A percentile compares a stretch with the other conserved stretches of the same genome.
phyloP scores from a whole-genome alignment of 1,140 invertebrate genomes.

The Drosophila nigromelanica region DNA sequence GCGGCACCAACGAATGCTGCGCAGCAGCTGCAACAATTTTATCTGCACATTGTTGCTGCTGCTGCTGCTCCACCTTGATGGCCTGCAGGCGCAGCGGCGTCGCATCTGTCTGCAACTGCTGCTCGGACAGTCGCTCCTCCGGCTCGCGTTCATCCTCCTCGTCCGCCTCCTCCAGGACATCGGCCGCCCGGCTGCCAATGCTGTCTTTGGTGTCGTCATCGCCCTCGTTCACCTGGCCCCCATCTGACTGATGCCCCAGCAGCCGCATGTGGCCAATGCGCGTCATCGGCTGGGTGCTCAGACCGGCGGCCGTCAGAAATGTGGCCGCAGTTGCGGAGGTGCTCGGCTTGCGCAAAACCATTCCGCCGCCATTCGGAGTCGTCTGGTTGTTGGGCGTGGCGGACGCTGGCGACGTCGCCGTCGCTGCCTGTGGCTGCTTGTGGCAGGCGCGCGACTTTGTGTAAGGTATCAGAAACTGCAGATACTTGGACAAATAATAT shows the following conservation, averaged over 20 bases:
- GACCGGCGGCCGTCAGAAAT: not conserved
- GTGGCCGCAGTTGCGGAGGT: constrained; percentile 22
- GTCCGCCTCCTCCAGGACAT: constrained; percentile 36
- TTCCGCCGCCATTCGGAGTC: constrained; percentile 20
- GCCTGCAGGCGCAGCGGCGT: constrained; percentile 57
- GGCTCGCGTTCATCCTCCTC: not conserved
- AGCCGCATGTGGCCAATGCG: constrained; percentile 48
- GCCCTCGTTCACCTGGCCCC: not conserved
- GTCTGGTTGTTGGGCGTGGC: not conserved
- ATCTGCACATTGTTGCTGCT: constrained; percentile 18
- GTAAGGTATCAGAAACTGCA: constrained; percentile 79
- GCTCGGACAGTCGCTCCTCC: constrained; percentile 3
- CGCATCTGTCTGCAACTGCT: not conserved
- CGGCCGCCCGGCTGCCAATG: constrained; percentile 39
- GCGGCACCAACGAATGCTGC: constrained; percentile 60
- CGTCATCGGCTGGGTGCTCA: constrained; percentile 39
- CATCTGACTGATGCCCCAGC: constrained; percentile 18
- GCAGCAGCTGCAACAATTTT: constrained; percentile 34
- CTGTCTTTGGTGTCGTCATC: constrained; percentile 47
- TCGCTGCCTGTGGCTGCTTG: constrained; percentile 29
- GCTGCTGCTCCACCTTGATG: constrained; percentile 60
- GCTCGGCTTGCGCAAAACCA: constrained; percentile 59
- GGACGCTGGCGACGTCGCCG: not conserved
- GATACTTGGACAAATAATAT: constrained; percentile 78
- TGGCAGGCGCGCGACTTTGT: constrained; percentile 68